These are phyloP conservation scores for Corynorhinus townsendii DNA, from an alignment of 2,113 vertebrate species.

Conservation along the genomic window DNA sequence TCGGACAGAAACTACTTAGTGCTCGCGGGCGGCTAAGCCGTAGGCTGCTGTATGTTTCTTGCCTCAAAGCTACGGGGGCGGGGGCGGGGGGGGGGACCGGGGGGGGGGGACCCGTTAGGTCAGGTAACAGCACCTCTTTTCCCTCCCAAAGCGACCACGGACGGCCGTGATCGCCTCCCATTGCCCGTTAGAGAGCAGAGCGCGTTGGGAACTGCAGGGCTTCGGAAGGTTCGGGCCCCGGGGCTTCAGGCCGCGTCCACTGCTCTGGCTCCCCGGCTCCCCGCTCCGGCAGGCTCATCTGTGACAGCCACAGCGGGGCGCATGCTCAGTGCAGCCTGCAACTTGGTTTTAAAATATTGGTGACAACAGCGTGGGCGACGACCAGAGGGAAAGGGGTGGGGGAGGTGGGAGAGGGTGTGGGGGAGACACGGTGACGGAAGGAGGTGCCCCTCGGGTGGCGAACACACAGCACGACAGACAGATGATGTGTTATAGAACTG, in stretches of 20 bases:
- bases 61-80: conserved; percentile 80
- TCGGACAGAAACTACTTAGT: conserved; percentile 90
- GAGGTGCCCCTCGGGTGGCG: neutral
- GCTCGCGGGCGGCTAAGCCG: conserved; percentile 84
- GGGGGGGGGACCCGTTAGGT: conserved; percentile 83
- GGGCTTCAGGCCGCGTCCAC: conserved; percentile 33
- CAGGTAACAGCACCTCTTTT: conserved; percentile 82
- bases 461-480: neutral
- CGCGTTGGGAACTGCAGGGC: conserved; percentile 68
- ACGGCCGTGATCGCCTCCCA: conserved; percentile 80
- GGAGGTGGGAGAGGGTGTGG: neutral
- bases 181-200: conserved; percentile 75
- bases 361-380: neutral
- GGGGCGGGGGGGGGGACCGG: no score
- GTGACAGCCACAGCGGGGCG: neutral
- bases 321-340: neutral
- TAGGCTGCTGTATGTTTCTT: conserved; percentile 85
- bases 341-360: neutral
- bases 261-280: neutral
- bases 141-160: conserved; percentile 79
- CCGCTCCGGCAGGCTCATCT: neutral
- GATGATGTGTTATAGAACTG: neutral
- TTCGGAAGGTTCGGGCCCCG: conserved; percentile 74
- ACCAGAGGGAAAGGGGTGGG: neutral
- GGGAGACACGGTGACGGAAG: neutral